Conservation (phyloP, 2,888 invertebrate species). For the Iselma pallidipennis region DNA sequence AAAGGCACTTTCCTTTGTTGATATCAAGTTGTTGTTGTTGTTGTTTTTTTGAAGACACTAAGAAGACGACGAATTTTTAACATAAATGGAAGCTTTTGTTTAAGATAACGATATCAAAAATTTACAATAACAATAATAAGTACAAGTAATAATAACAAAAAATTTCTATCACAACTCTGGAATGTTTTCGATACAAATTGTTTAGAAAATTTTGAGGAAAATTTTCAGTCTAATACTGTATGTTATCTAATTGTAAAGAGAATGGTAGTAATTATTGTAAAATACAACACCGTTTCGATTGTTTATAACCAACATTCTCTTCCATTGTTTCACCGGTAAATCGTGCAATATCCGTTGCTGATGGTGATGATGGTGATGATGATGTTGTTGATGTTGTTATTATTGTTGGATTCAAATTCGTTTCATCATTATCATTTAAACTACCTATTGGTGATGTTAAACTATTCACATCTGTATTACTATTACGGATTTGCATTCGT, state of each 20-base stretch:
- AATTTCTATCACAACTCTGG: constrained; percentile 21
- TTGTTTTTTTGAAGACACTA: not conserved
- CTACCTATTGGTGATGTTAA: constrained; percentile 53
- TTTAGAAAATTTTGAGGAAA: not conserved
- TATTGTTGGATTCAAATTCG: constrained; percentile 52
- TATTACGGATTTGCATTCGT: constrained; percentile 78
- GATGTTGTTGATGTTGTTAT: constrained; percentile 50
- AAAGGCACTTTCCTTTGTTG: not conserved
- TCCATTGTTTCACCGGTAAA: constrained; percentile 74
- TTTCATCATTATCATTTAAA: constrained; percentile 56
- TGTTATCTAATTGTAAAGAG: not conserved
- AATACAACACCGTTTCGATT: constrained; percentile 72
- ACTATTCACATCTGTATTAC: constrained; percentile 58
- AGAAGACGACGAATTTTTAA: too few species aligned
- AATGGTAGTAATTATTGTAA: constrained; percentile 63
- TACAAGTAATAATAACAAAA: constrained; percentile 4
- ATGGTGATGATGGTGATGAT: constrained; percentile 36
- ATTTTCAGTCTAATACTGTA: not conserved
- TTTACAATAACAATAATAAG: not conserved
- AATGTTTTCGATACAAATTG: too few species aligned
- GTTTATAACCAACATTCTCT: constrained; percentile 75
- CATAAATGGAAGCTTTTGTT: not conserved
- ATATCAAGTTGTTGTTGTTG: too few species aligned
- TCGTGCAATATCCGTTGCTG: constrained; percentile 61
- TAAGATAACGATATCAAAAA: not conserved